Evolutionary conservation across 2,888 invertebrate species (phyloP).

Genomic region (Cenopis cana): DNA sequence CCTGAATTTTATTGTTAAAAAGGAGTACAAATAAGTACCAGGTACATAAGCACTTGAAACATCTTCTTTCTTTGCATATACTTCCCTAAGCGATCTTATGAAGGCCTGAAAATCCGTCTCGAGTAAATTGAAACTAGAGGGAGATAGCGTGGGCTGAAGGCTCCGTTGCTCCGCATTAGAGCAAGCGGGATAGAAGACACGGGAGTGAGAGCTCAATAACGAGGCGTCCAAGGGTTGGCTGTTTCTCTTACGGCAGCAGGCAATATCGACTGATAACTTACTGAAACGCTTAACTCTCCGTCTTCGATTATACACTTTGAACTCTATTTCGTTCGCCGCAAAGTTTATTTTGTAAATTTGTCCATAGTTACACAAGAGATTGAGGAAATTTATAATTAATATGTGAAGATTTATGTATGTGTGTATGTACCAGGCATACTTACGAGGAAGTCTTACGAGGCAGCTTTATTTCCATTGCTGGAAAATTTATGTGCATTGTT

Average conservation of each 20-base stretch:
- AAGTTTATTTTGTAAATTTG: neutral
- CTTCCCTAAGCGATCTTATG: conserved; percentile 67
- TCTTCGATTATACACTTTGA: neutral
- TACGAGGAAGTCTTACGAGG: conserved; percentile 69
- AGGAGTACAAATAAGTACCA: neutral
- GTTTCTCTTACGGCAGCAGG: conserved; percentile 79
- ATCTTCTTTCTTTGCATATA: conserved; percentile 48
- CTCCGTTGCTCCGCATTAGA: conserved; percentile 51
- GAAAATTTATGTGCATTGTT: conserved; percentile 56
- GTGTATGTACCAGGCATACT: conserved; percentile 68
- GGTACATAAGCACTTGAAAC: neutral
- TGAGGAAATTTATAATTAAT: conserved; percentile 62
- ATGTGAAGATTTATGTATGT: conserved; percentile 82
- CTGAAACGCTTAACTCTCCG: conserved; percentile 4
- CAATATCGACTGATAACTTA: conserved; percentile 50
- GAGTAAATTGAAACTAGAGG: conserved; percentile 84
- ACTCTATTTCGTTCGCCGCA: neutral
- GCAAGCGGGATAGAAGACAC: conserved; percentile 63
- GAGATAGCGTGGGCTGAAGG: conserved; percentile 64
- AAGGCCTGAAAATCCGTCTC: conserved; percentile 84
- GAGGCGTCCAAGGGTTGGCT: conserved; percentile 84
- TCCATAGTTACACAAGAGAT: neutral
- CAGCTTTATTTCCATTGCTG: conserved; percentile 71
- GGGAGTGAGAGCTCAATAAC: conserved; percentile 85
- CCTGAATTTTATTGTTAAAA: no score